Evolutionary conservation across 2,797 vertebrate genomes (phyloP), one percentile per base, ranked within the genome.

Genomic region (Lates japonicus): DNA sequence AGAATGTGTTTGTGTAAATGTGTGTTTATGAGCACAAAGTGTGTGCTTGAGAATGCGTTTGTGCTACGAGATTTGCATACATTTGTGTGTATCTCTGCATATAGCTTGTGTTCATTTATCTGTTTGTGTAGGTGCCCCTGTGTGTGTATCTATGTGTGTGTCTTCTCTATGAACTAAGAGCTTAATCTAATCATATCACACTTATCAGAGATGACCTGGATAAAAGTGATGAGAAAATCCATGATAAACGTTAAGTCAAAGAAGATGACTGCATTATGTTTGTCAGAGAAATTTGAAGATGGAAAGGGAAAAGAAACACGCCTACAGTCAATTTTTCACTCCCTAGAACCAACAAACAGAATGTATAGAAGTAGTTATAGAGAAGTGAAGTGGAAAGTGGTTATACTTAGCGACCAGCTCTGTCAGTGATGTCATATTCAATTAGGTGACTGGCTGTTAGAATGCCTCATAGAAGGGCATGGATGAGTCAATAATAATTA

Each of bases 201-300:
- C 33, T 70, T 55, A 83, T 87, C 73, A 82, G 49, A 73, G 73
- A 85, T 82, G 62, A 77, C 78, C 78, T 81, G 31, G 74, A 83
- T 79, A 70, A 85, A 65, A 60, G n/a, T 25, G 51, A 76, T 62
- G 63, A 70, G 51, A 64, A 79, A 74, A 60, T 61, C 25, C 9
- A 25, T 6, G 37, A 29, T 62, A 42, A 31, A 67, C 46, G 39
- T 69, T n/a, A 12, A 51, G 22, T 58, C 52, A 76, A 58, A 39
- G 19, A 12, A 72, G 54, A 55, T 62, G 52, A 71, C 4, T 3
- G 29, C 17, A 20, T 5, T 57, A 17, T n/a, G 16, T 75, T 31
- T 20, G 44, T 0, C 31, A 37, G 48, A 51, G 16, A 59, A 46
- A 12, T 51, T 12, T 80, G 17, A 37, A n/a, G 6, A 51, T 22